Conservation (phyloP, 2,888 invertebrate species). For the Apantesis nais region DNA sequence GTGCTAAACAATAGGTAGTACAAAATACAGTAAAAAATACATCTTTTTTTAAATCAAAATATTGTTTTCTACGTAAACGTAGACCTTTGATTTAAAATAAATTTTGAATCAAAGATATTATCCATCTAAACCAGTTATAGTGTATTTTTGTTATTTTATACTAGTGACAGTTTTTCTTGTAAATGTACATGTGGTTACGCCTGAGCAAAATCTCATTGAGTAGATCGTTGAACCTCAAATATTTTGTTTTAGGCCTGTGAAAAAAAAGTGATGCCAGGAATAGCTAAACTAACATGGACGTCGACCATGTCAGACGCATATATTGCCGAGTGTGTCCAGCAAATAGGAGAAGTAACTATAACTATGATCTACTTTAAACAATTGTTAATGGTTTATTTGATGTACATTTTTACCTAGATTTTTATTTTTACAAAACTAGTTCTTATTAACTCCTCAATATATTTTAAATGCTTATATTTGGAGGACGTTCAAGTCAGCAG, state of each 20-base stretch:
- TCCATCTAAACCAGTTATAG: neutral
- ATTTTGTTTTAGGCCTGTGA: constrained; percentile 71
- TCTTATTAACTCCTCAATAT: neutral
- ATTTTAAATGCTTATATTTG: too few relatives aligned
- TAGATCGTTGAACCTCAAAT: neutral
- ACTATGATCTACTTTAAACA: neutral
- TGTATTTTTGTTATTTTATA: neutral
- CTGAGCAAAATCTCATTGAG: neutral
- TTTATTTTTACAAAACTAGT: neutral
- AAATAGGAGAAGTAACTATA: constrained; percentile 86
- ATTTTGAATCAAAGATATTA: neutral
- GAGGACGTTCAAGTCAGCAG: neutral
- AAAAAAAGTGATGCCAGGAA: constrained; percentile 90
- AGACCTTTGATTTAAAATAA: too few relatives aligned
- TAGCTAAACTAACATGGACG: constrained; percentile 90
- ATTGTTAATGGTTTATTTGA: neutral
- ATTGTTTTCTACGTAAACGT: too few relatives aligned
- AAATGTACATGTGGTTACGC: neutral
- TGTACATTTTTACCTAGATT: neutral
- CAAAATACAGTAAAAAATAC: too few relatives aligned
- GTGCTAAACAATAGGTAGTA: too few relatives aligned
- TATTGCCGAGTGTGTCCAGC: constrained; percentile 88
- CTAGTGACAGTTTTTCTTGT: neutral
- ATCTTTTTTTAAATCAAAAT: too few relatives aligned
- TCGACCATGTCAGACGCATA: constrained; percentile 90